phyloP scores from a whole-genome alignment of 2,888 invertebrate genomes.

The Latrodectus hesperus region DNA sequence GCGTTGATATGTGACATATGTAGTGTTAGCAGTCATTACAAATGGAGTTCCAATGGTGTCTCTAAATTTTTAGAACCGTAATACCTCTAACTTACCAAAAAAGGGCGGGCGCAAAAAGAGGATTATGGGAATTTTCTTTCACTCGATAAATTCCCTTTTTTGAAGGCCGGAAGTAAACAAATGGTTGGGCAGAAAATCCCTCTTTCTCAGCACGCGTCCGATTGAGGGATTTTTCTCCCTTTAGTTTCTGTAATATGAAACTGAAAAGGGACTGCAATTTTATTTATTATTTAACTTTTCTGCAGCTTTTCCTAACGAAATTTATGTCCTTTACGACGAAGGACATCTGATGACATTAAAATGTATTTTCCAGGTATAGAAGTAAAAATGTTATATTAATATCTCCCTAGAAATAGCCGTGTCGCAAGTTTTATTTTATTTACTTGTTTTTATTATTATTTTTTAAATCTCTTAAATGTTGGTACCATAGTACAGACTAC shows the following conservation, averaged over 20 bases:
- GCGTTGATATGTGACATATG: conserved; percentile 55
- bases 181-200: conserved; percentile 62
- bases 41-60: conserved; percentile 52
- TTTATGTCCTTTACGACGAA: not conserved
- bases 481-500: too few species aligned
- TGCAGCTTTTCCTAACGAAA: not conserved
- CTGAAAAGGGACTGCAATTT: not conserved
- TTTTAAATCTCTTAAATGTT: too few species aligned
- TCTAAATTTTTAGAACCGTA: conserved; percentile 54
- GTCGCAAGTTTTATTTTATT: too few species aligned
- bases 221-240: conserved; percentile 42
- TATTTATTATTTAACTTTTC: not conserved
- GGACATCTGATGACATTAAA: not conserved
- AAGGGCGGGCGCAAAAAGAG: conserved; percentile 26
- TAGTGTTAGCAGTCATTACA: conserved; percentile 59
- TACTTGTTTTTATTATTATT: too few species aligned
- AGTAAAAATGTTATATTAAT: not conserved
- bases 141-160: conserved; percentile 62
- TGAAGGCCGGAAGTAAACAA: conserved; percentile 64
- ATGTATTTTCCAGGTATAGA: not conserved
- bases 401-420: too few species aligned
- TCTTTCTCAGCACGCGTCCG: conserved; percentile 39
- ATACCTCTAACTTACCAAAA: conserved; percentile 25
- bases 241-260: not conserved
- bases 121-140: conserved; percentile 62